Evolutionary conservation across 2,888 invertebrate genomes (phyloP).

Genomic region (Chaetogeoica ovagalla): DNA sequence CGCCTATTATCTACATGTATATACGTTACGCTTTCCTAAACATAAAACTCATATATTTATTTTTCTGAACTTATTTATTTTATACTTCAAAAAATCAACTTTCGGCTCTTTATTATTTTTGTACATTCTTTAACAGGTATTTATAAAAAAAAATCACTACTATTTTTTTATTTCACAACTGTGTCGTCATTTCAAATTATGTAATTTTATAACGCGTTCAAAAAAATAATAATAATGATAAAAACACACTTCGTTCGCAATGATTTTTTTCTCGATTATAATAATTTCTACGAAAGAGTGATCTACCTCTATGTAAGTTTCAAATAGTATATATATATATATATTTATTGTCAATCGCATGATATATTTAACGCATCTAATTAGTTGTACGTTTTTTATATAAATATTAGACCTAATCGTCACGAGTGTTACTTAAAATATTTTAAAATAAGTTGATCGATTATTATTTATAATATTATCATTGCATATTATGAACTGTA

Average conservation of each 20-base stretch:
- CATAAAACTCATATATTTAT: neutral
- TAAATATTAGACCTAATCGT: too few relatives aligned
- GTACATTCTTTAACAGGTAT: too few relatives aligned
- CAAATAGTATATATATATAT: too few relatives aligned
- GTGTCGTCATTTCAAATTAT: neutral
- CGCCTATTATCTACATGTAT: neutral
- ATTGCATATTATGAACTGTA: too few relatives aligned
- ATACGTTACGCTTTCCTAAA: neutral
- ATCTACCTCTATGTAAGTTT: too few relatives aligned
- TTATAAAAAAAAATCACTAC: neutral
- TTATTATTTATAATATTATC: too few relatives aligned
- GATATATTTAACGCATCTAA: too few relatives aligned
- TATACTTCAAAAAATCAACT: neutral
- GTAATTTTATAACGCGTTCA: neutral
- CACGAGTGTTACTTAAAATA: too few relatives aligned
- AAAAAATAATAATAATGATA: neutral
- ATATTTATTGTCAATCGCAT: too few relatives aligned
- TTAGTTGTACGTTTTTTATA: too few relatives aligned
- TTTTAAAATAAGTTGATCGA: too few relatives aligned
- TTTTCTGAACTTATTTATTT: slow-evolving; percentile 33
- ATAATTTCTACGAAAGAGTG: too few relatives aligned
- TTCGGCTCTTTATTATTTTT: neutral
- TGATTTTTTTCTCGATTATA: neutral
- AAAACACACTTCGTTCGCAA: neutral
- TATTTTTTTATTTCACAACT: neutral